Evolutionary conservation across 1,140 invertebrate genomes (phyloP).

Genomic region (Glossosoma conforme): DNA sequence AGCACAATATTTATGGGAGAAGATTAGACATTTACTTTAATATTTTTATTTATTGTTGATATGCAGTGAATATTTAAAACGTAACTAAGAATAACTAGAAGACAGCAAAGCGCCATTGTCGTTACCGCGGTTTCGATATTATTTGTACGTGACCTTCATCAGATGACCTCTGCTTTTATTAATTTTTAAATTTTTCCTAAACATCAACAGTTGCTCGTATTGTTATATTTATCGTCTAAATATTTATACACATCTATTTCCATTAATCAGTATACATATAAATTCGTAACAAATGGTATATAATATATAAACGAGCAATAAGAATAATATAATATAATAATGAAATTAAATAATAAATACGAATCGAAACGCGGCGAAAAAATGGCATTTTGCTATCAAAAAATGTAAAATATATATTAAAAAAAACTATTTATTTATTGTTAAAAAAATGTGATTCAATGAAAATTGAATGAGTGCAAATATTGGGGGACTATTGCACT

Average conservation of each 20-base stretch:
- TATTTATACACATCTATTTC: conserved; percentile 24
- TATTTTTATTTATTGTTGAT: too few species aligned
- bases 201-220: conserved; percentile 15
- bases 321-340: conserved; percentile 15
- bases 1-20: too few species aligned
- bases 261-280: conserved; percentile 27
- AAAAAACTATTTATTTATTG: too few species aligned
- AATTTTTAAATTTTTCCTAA: conserved; percentile 23
- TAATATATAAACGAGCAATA: conserved; percentile 30
- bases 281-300: conserved; percentile 28
- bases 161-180: conserved; percentile 32
- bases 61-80: too few species aligned
- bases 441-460: too few species aligned
- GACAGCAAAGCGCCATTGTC: neutral
- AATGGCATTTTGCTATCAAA: conserved; percentile 12
- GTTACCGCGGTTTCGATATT: too few species aligned
- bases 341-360: conserved; percentile 17
- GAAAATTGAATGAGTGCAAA: too few species aligned
- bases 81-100: neutral
- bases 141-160: conserved; percentile 31
- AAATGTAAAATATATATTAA: conserved; percentile 5
- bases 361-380: conserved; percentile 13
- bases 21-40: too few species aligned
- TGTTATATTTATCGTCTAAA: conserved; percentile 14
- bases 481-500: too few species aligned